Conservation (phyloP, 2,113 vertebrate species). For the Bettongia penicillata region DNA sequence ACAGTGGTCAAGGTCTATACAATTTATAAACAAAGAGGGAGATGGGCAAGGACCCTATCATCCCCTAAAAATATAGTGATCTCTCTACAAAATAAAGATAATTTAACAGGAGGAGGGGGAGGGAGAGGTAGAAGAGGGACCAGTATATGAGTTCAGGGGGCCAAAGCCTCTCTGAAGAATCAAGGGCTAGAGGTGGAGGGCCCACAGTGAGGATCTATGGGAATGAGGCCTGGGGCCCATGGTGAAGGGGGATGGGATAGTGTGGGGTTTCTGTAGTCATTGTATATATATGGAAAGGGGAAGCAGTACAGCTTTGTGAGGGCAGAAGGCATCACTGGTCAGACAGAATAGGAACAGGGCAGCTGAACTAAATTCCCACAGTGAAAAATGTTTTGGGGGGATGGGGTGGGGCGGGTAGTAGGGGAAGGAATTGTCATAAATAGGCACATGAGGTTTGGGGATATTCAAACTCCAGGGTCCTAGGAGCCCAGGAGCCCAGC, state of each 20-base stretch:
- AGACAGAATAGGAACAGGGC: neutral
- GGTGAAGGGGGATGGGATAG: slow-evolving; percentile 29
- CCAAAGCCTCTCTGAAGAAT: neutral
- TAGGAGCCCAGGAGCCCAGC: slow-evolving; percentile 72
- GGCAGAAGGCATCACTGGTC: slow-evolving; percentile 73
- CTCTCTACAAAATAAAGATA: slow-evolving; percentile 81
- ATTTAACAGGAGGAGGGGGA: slow-evolving; percentile 59
- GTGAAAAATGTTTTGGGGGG: neutral
- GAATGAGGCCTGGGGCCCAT: slow-evolving; percentile 46
- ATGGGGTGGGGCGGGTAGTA: neutral
- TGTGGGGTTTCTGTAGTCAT: slow-evolving; percentile 71
- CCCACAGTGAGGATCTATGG: neutral
- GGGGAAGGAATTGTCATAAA: slow-evolving; percentile 64
- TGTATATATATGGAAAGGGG: neutral
- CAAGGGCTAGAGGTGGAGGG: neutral
- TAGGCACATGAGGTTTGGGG: slow-evolving; percentile 42
- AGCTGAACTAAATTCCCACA: neutral
- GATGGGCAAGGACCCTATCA: slow-evolving; percentile 25
- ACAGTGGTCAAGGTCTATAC: slow-evolving; percentile 65
- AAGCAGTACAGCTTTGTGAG: slow-evolving; percentile 72
- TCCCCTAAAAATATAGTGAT: slow-evolving; percentile 74
- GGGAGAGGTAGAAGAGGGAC: neutral
- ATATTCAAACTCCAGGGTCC: neutral
- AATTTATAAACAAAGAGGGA: slow-evolving; percentile 76
- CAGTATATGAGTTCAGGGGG: neutral